Base-by-base conservation (phyloP, 2,888 invertebrate genomes). In the Lomographa bimaculata region DNA sequence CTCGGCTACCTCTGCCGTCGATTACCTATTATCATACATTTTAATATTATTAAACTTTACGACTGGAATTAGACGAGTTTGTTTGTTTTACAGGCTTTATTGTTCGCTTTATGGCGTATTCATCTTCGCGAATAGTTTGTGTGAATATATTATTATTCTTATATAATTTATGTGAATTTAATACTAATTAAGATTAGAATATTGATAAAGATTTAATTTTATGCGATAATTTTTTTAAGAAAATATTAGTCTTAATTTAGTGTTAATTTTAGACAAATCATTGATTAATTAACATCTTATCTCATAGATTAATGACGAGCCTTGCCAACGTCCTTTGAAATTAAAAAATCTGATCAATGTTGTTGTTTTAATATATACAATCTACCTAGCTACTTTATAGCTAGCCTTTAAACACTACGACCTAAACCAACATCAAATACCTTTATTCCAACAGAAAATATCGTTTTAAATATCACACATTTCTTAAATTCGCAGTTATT, bases 1-100 rank as follows among this genome's bases (percentile, higher is more conserved):
- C 16, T 30, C 44, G 43, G 34, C 53, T 40, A 54, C 47, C 56
- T 46, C 46, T 49, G 34, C 38, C 34, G 40, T 46, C 47, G 39
- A 57, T 50, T 52, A 54, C 46, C 50, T 41, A 60, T 61, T 60
- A 63, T 56, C 56, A 54, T 57, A 55, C 43, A 60, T 60, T 60
- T 59, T 42, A 60, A 57, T 54, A 55, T 39, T 30, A 55, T 56
- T 56, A 60, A 45, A 50, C 57, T 65, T 56, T 54, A 60, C 55
- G 46, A 50, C 26, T 30, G 9, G 18, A 23, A 23, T 41, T 29
- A 36, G 30, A 43, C 43, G 30, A 20, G 33, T 46, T 46, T 45
- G 46, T 47, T 50, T 47, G 49, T 45, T 44, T 39, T 37, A 44
- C 34, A 11, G 1, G 25, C 32, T 33, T 30, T 37, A 43, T 43